Percentiles rank a stretch among this genome's conserved stretches.
These are phyloP conservation scores for Trichogramma dendrolimi DNA, from an alignment of 2,888 invertebrate genomes.

Conservation along the genomic window DNA sequence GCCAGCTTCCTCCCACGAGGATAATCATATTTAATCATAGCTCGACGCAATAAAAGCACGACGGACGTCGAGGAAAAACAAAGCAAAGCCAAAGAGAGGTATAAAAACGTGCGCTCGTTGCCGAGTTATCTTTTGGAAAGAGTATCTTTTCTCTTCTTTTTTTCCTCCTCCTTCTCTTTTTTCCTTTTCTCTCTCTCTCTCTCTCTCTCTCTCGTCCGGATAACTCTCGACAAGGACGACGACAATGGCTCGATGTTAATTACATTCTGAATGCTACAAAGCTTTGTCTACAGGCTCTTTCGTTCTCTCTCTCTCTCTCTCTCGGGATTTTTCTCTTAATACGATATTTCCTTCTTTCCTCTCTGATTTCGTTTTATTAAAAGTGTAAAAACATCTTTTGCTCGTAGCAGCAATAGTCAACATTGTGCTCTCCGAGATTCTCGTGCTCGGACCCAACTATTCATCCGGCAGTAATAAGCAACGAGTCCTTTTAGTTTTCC, in stretches of 20 bases:
- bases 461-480: conserved; percentile 8
- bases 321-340: not conserved
- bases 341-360: not conserved
- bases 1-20: not conserved
- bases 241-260: conserved; percentile 23
- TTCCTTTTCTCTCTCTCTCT: conserved; percentile 1
- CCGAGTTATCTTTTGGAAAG: conserved; percentile 1
- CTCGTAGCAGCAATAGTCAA: not conserved
- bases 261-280: conserved; percentile 23
- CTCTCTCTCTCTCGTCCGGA: not conserved
- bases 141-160: no score
- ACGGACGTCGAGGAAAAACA: no score
- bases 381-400: conserved; percentile 14
- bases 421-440: not conserved
- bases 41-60: not conserved
- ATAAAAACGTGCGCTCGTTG: not conserved
- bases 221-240: not conserved
- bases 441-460: conserved; percentile 11
- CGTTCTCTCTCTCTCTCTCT: not conserved
- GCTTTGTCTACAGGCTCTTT: conserved; percentile 8
- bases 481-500: conserved; percentile 10
- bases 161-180: no score
- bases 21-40: not conserved
- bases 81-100: not conserved
- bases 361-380: conserved; percentile 16